Evolutionary conservation across 1,140 invertebrate genomes (phyloP).

Genomic region (Reticulitermes speratus): DNA sequence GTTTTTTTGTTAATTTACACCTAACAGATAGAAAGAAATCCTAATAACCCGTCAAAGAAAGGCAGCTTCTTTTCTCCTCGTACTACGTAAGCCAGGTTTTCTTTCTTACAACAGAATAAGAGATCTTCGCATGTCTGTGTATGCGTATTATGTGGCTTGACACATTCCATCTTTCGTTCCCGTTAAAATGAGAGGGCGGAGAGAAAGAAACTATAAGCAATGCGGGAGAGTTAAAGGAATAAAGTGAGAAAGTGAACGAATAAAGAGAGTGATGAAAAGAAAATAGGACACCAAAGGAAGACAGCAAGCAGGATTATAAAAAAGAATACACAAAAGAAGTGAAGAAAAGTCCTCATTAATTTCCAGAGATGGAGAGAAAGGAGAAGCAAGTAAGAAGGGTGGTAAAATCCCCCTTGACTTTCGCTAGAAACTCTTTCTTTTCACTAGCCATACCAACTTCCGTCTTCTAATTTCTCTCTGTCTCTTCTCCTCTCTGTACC

Average conservation of each 20-base stretch:
- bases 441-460: not conserved
- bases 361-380: not conserved
- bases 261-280: not conserved
- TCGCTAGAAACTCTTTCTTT: not conserved
- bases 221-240: not conserved
- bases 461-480: not conserved
- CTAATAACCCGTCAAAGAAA: not conserved
- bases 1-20: not conserved
- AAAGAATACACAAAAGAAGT: not conserved
- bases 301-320: not conserved
- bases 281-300: not conserved
- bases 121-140: not conserved
- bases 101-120: not conserved
- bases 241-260: not conserved
- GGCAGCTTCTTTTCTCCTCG: not conserved
- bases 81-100: not conserved
- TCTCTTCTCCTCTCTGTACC: not conserved
- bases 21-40: not conserved
- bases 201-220: not conserved
- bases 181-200: not conserved
- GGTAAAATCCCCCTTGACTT: not conserved
- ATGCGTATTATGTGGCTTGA: not conserved
- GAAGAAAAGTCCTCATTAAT: conserved; percentile 16
- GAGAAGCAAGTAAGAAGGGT: not conserved
- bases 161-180: not conserved